phyloP scores from a whole-genome alignment of 2,797 vertebrate genomes.

The Hemitrygon akajei region DNA sequence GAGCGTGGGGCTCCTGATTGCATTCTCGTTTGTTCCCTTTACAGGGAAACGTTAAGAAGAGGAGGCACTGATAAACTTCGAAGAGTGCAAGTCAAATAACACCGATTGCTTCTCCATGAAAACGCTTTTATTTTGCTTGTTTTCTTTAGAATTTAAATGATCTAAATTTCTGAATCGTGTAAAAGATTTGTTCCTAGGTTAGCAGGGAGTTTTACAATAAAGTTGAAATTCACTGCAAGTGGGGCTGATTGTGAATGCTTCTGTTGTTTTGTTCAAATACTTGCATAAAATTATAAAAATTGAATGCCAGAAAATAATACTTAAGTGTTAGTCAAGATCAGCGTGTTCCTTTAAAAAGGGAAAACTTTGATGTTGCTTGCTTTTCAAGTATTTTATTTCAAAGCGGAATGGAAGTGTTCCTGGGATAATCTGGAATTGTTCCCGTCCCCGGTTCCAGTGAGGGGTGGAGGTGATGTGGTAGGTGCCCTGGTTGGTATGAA shows the following conservation, averaged over 20 bases:
- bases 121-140: background rate
- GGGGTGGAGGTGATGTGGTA: conserved; percentile 21
- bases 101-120: background rate
- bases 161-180: conserved; percentile 31
- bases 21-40: background rate
- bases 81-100: conserved; percentile 11
- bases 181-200: background rate
- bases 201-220: conserved; percentile 18
- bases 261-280: background rate
- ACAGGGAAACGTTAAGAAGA: conserved; percentile 10
- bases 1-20: background rate
- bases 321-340: conserved; percentile 19
- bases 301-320: conserved; percentile 10
- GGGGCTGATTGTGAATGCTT: background rate
- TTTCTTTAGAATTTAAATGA: background rate
- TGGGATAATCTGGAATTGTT: background rate
- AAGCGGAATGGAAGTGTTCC: conserved; percentile 21
- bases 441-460: background rate
- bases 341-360: background rate
- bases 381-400: conserved; percentile 29
- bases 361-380: background rate
- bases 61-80: background rate
- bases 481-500: conserved; percentile 3
- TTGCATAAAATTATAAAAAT: background rate
- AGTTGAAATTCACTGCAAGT: background rate